Base-by-base conservation (phyloP, 2,797 vertebrate genomes). In the Enteromius argenteus region DNA sequence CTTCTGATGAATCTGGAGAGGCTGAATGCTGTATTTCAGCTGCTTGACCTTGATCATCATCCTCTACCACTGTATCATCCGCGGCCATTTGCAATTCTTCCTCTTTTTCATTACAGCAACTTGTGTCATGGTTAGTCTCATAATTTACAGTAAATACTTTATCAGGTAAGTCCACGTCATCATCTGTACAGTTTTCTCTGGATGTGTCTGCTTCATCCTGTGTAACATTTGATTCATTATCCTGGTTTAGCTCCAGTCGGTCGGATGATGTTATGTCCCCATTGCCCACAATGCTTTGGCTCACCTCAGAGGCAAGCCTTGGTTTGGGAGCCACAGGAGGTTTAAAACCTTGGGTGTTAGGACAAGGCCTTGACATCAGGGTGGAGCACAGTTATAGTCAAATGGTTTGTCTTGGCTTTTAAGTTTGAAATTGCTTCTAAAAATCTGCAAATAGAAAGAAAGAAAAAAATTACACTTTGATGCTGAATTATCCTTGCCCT, bases 241-340 rank as follows among this genome's bases (percentile, higher is more conserved):
- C 92, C 82, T 93, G 93, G 60, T 91, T 93, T 2, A 91, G 86
- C 15, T 96, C 94, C 66, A 80, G 39, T 81, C 90, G 92, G 66
- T 95, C 94, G 23, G 91, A 90, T 30, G 94, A 95, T 30, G 89
- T 73, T 87, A 96, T 82, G 86, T 95, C 94, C 86, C 97, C 97
- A 73, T 98, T 98, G 60, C 94, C 91, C 84, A 95, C 94, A 66
- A 93, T 94, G 88, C 91, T 94, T 68, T 93, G 89, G 86, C 91
- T 93, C 78, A 93, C 82, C 51, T 95, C 93, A 89, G 90, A 79
- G 14, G 94, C 91, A 83, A 96, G 90, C 89, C 93, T 96, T 87
- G 98, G 97, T 89, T 99, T 99, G 3, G 97, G 97, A 85, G 97
- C 96, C 0, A 98, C 96, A 53, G 96, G 96, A 92, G 97, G 98